Evolutionary conservation across 2,888 invertebrate genomes (phyloP), one percentile per base, ranked within the genome.

Genomic region (Chrysolina oricalcia): DNA sequence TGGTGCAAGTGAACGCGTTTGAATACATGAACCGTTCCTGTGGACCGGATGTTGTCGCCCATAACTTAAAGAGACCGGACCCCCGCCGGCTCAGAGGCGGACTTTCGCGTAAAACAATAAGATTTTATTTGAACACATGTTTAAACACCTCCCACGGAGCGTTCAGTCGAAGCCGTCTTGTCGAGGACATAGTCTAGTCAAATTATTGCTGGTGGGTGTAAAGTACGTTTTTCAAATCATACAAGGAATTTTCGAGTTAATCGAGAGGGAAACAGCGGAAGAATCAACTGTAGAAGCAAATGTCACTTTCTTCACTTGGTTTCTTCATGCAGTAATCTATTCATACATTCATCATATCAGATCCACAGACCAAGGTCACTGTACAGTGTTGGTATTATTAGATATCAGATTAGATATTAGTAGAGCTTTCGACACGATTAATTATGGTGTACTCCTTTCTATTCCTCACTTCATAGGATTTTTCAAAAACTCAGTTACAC

Each of bases 101-200:
- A 82, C 84, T 83, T 81, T 82, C 78, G 83, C 81, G 83, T 82
- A 84, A 86, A 86, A 87, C 87, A 87, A 87, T 87, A 85, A 83
- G 84, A 83, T 87, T 85, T 85, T 85, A 85, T 86, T 87, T 86
- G 85, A 85, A 87, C 86, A 87, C 84, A 85, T 86, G 86, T 87
- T 85, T 85, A 85, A 86, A 83, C 84, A 83, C 84, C 84, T 83
- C 84, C 83, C 82, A 84, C 83, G 78, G 83, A 59, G 78, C 50
- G 43, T 41, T 46, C 46, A 23, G 40, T 56, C 48, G 50, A 40
- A 17, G 19, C 50, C 69, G 66, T 19, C 63, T 21, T 21, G 53
- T 27, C 15, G 19, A 40, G 2, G 21, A 27, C 19, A 68, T 68
- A 68, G 68, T 53, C 68, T 56, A 43, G 68, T 53, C 53, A 19